phyloP scores from a whole-genome alignment of 2,797 vertebrate species.

The Falco concolor region DNA sequence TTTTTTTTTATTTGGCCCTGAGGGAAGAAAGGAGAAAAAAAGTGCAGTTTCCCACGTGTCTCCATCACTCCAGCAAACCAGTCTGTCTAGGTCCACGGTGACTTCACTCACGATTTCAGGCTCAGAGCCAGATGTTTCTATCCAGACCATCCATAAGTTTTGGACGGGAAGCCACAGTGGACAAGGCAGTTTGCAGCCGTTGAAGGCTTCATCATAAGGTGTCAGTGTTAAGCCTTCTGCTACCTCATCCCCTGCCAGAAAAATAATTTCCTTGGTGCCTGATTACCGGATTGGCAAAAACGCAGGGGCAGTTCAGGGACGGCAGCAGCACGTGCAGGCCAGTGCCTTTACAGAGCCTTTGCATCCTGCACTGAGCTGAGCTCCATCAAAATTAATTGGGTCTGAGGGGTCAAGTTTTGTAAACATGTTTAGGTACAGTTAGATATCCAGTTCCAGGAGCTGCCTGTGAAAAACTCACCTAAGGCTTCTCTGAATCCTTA shows the following conservation, averaged over 20 bases:
- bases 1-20: neutral
- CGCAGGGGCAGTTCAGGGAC: neutral
- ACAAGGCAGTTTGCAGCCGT: neutral
- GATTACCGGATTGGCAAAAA: neutral
- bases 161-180: neutral
- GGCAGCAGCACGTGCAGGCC: neutral
- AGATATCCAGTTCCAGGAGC: neutral
- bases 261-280: neutral
- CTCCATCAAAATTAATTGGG: neutral
- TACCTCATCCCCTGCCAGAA: neutral
- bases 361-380: neutral
- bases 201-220: neutral
- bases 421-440: neutral
- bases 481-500: neutral
- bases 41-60: rapidly evolving
- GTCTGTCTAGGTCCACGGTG: neutral
- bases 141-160: neutral
- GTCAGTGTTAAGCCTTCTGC: neutral
- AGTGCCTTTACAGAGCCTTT: neutral
- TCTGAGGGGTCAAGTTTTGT: neutral
- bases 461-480: neutral
- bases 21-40: neutral
- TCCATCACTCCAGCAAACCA: neutral
- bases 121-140: neutral
- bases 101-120: neutral